Evolutionary conservation across 2,113 vertebrate species (phyloP).

Genomic region (Cryptotis parvus): DNA sequence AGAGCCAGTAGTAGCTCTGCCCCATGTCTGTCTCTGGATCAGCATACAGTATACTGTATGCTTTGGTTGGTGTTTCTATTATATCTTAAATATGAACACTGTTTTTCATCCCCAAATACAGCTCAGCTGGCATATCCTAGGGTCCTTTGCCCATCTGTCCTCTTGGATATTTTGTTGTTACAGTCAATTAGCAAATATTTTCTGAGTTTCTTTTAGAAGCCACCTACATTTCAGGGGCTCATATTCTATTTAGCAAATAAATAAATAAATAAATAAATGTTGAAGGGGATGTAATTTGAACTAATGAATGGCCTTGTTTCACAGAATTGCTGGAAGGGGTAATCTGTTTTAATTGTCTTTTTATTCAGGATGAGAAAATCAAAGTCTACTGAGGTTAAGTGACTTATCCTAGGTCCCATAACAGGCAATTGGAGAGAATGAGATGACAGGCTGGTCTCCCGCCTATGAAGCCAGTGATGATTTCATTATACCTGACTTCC

Average conservation of each 20-base stretch:
- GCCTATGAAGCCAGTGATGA: not conserved
- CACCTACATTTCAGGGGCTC: slow-evolving; percentile 24
- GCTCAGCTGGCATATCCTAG: not conserved
- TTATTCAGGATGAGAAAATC: slow-evolving; percentile 49
- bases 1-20: too few species aligned
- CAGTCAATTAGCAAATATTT: slow-evolving; percentile 7
- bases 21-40: too few species aligned
- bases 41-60: too few species aligned
- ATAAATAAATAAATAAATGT: slow-evolving; percentile 45
- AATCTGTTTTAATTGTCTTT: slow-evolving; percentile 8
- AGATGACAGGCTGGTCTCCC: slow-evolving; percentile 18
- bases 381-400: slow-evolving; percentile 14
- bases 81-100: not conserved
- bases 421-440: not conserved
- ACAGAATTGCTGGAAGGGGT: slow-evolving; percentile 12
- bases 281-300: slow-evolving; percentile 29
- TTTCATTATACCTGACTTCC: not conserved
- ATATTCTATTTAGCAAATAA: slow-evolving; percentile 25
- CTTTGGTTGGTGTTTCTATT: slow-evolving; percentile 20
- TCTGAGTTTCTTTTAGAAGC: not conserved
- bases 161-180: slow-evolving; percentile 10
- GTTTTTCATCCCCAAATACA: slow-evolving; percentile 26
- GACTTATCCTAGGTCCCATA: slow-evolving; percentile 1
- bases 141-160: not conserved
- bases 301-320: slow-evolving; percentile 46